Conservation (phyloP, 2,888 invertebrate genomes). For the Beris chalybata region DNA sequence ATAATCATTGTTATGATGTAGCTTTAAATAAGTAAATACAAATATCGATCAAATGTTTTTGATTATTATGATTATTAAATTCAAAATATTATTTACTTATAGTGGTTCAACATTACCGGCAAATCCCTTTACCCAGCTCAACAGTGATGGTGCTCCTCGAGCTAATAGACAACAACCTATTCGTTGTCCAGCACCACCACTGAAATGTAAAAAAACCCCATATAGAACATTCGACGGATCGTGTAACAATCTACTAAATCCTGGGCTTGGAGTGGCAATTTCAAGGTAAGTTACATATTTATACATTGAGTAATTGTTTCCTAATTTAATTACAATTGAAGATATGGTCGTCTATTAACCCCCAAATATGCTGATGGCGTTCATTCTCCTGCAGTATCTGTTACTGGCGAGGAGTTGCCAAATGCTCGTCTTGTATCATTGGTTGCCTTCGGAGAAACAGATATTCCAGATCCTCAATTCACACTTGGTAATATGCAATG, state of each 20-base stretch:
- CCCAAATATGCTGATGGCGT: slow-evolving; percentile 59
- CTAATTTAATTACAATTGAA: slow-evolving; percentile 30
- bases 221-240: slow-evolving; percentile 88
- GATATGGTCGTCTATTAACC: slow-evolving; percentile 56
- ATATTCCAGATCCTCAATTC: slow-evolving; percentile 71
- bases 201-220: slow-evolving; percentile 49
- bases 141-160: not conserved
- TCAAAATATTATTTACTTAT: too few relatives aligned
- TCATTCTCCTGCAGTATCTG: slow-evolving; percentile 63
- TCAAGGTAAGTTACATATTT: slow-evolving; percentile 56
- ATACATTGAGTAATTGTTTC: not conserved
- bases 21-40: too few relatives aligned
- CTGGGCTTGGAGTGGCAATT: slow-evolving; percentile 79
- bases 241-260: slow-evolving; percentile 87
- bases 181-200: slow-evolving; percentile 47
- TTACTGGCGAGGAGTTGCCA: slow-evolving; percentile 69
- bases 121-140: slow-evolving; percentile 1
- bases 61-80: too few relatives aligned
- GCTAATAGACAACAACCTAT: not conserved
- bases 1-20: too few relatives aligned
- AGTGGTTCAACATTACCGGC: slow-evolving; percentile 2
- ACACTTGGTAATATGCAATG: slow-evolving; percentile 71
- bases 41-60: too few relatives aligned
- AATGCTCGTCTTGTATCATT: slow-evolving; percentile 71
- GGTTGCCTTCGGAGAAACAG: slow-evolving; percentile 69